phyloP scores from a whole-genome alignment of 1,140 invertebrate genomes.

The Nylanderia fulva region DNA sequence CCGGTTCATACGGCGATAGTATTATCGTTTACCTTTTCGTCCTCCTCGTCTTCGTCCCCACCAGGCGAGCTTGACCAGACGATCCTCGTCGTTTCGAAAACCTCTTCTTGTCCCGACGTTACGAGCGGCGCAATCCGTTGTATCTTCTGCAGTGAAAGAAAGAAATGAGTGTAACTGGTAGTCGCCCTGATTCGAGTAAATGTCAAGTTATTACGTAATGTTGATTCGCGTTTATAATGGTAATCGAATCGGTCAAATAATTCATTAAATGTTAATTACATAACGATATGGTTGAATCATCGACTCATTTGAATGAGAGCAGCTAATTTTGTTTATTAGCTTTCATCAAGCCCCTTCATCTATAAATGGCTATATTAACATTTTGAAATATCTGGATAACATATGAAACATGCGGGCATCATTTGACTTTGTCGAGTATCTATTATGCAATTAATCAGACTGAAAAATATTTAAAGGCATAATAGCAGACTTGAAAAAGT shows the following conservation, averaged over 20 bases:
- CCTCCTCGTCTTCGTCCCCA: conserved; percentile 1
- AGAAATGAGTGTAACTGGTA: background rate
- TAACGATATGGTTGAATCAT: background rate
- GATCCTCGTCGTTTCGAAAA: conserved; percentile 35
- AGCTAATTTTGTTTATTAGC: background rate
- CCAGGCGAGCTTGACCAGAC: conserved; percentile 8
- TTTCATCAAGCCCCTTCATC: background rate
- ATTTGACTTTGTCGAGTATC: background rate
- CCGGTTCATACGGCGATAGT: background rate
- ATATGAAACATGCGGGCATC: background rate
- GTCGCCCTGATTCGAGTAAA: conserved; percentile 23
- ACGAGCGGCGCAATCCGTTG: background rate
- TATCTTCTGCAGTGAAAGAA: background rate
- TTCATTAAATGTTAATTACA: background rate
- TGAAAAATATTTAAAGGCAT: background rate
- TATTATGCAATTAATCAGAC: background rate
- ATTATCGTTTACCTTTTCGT: conserved; percentile 34
- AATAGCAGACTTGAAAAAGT: background rate
- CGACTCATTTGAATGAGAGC: background rate
- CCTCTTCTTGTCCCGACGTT: background rate
- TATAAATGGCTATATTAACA: background rate
- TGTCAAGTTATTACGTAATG: conserved; percentile 36
- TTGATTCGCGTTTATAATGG: background rate
- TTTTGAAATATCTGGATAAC: background rate
- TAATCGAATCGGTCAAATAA: background rate